Evolutionary conservation across 2,888 invertebrate genomes (phyloP), one percentile per base, ranked within the genome.

Genomic region (Didymodactylos carnosus): DNA sequence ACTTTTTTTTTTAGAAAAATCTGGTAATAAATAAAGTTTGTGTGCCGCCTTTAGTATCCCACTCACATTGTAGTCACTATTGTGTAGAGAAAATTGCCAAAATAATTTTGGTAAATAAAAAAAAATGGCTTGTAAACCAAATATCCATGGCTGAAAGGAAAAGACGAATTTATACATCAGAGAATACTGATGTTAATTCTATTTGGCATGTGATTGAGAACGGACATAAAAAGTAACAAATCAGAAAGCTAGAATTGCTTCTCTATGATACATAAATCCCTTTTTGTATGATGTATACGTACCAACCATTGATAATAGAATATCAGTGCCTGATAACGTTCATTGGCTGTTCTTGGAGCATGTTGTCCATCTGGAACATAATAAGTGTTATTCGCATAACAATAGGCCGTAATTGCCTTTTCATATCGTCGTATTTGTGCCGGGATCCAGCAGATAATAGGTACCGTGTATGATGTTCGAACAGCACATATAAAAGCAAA

Each of bases 381-480:
- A 43, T 74, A 74, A 1, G 73, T 74, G 39, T 71, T 71, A 71
- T 72, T 75, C 1, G 71, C 41, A 69, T 62, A 75, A 40, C 75
- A 75, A 39, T 69, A 71, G 8, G 43, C 41, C 27, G 71, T 75
- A 27, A 75, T 75, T 19, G 40, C 71, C 40, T 43, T 70, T 69
- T 75, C 75, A 27, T 75, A 75, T 3, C 46, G n/a, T 69, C 49
- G 39, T 43, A 75, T 40, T 40, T 75, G 71, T 25, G 75, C 75
- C 19, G 75, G 75, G 25, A 72, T 69, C 75, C 75, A 75, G 40
- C 75, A 75, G 27, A 62, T 72, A 39, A 75, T 75, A 3, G 75
- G 75, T n/a, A 53, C 51, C 0, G 71, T 3, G 40, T 71, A 74
- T 10, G 43, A 53, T 19, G 71, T 46, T 53, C 41, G 70, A 23